Conservation (phyloP, 2,113 vertebrate species). For the Carlito syrichta region DNA sequence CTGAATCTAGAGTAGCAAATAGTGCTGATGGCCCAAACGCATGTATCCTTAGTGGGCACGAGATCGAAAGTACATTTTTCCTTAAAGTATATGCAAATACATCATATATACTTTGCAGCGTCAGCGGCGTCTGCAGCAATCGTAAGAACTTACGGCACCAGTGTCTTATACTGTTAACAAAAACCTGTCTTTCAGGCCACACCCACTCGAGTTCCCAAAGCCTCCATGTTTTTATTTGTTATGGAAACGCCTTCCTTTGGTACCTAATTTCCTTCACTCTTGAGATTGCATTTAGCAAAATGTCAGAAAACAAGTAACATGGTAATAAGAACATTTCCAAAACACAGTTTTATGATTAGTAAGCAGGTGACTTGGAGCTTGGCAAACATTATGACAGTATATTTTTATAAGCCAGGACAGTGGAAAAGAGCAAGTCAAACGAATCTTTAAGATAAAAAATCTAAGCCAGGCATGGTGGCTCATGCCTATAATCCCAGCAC, state of each 20-base stretch:
- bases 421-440: not conserved
- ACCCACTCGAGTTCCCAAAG: not conserved
- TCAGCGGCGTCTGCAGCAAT: not conserved
- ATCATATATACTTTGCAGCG: constrained; percentile 14
- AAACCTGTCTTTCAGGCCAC: not conserved
- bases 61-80: not conserved
- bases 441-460: not conserved
- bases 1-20: constrained; percentile 36
- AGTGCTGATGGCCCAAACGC: constrained; percentile 13
- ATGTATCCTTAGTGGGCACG: not conserved
- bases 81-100: constrained; percentile 44
- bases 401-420: not conserved
- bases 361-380: not conserved
- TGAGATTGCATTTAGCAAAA: not conserved
- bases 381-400: not conserved
- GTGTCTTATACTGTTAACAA: constrained; percentile 38
- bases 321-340: not conserved
- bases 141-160: constrained; percentile 38
- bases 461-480: not conserved
- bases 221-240: not conserved
- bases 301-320: not conserved
- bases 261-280: not conserved
- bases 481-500: not conserved
- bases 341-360: not conserved
- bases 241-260: not conserved